A percentile compares a stretch with the other conserved stretches of the same genome.
These are phyloP conservation scores for Gymnocypris eckloni DNA, from an alignment of 2,797 vertebrate species.

Conservation along the genomic window DNA sequence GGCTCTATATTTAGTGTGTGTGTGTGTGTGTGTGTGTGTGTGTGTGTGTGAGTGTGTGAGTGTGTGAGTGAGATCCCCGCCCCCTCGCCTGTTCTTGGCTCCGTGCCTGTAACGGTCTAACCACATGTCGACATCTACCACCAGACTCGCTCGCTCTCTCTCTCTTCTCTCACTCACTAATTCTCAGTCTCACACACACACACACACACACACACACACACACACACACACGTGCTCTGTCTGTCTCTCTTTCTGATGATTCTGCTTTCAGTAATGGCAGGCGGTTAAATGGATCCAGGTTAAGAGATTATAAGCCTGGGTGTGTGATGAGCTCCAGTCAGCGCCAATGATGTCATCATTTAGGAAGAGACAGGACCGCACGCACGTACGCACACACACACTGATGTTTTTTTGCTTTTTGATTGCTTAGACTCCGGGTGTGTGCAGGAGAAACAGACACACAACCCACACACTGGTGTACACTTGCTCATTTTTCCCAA, in stretches of 20 bases:
- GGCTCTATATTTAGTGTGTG: conserved; percentile 53
- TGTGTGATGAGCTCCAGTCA: conserved; percentile 46
- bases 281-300: conserved; percentile 41
- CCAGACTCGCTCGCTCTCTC: conserved; percentile 28
- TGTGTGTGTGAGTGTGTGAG: too few relatives aligned
- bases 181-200: conserved; percentile 24
- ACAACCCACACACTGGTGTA: not conserved
- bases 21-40: conserved; percentile 22
- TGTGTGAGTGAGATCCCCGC: conserved; percentile 20
- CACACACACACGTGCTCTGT: conserved; percentile 3
- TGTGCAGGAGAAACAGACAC: not conserved
- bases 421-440: conserved; percentile 11
- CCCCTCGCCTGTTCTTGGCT: conserved; percentile 53
- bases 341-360: conserved; percentile 56
- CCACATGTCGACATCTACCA: conserved; percentile 63
- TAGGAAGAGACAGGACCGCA: conserved; percentile 48
- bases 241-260: conserved; percentile 19
- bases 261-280: conserved; percentile 40
- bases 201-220: conserved; percentile 18
- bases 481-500: conserved; percentile 33
- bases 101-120: conserved; percentile 58
- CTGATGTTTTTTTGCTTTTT: conserved; percentile 27
- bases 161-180: conserved; percentile 43
- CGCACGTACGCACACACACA: conserved; percentile 13
- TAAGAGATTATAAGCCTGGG: conserved; percentile 32